These are phyloP conservation scores for Phengaris alcon DNA, from an alignment of 2,888 invertebrate species.

Conservation along the genomic window DNA sequence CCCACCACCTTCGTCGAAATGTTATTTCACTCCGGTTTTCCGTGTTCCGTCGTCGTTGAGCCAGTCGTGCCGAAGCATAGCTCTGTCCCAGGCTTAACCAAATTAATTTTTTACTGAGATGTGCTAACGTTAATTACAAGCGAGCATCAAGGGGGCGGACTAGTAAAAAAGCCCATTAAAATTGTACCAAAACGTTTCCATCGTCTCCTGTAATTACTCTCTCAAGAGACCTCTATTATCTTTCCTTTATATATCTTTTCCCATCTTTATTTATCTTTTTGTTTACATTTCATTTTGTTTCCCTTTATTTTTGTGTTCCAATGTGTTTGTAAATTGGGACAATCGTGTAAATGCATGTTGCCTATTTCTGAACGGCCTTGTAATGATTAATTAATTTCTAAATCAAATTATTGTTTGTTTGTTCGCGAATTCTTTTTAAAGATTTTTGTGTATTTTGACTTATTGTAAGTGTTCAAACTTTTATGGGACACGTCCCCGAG, in stretches of 20 bases:
- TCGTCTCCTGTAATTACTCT: slow-evolving; percentile 31
- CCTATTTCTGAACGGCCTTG: background rate
- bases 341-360: background rate
- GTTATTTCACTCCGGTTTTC: background rate
- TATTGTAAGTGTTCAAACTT: no score
- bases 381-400: background rate
- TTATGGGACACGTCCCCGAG: no score
- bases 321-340: slow-evolving; percentile 17
- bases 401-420: background rate
- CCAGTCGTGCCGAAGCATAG: no score
- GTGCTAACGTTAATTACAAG: slow-evolving; percentile 14
- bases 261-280: slow-evolving; percentile 30
- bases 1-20: no score
- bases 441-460: no score
- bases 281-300: slow-evolving; percentile 14
- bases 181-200: slow-evolving; percentile 29
- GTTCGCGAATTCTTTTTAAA: background rate
- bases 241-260: slow-evolving; percentile 31
- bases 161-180: slow-evolving; percentile 27
- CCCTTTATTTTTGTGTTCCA: no score
- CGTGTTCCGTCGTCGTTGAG: no score
- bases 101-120: background rate
- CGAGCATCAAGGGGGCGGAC: background rate
- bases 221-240: slow-evolving; percentile 26
- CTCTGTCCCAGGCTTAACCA: background rate